These are phyloP conservation scores for Sterrhoptilus dennistouni DNA, from an alignment of 2,113 vertebrate genomes.

Conservation along the genomic window DNA sequence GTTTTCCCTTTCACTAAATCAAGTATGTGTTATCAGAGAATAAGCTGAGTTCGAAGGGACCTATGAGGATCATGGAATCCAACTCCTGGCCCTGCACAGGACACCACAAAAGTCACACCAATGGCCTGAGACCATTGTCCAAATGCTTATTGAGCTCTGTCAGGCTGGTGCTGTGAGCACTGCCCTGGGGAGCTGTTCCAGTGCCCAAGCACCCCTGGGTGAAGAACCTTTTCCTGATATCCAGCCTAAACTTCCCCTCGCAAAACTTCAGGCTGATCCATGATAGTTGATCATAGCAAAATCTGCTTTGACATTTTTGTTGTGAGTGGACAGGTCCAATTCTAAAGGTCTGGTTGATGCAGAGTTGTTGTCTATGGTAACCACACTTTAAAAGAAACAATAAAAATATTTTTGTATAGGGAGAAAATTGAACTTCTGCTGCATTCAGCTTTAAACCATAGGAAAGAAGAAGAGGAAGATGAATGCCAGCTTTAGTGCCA, in stretches of 20 bases:
- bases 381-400: neutral
- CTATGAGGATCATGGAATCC: neutral
- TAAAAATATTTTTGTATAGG: neutral
- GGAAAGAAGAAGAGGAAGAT: neutral
- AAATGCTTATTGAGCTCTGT: neutral
- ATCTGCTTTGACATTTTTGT: neutral
- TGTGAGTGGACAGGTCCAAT: neutral
- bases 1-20: neutral
- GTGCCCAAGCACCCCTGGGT: too few relatives aligned
- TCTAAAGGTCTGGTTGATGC: neutral
- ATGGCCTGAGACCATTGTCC: neutral
- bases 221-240: neutral
- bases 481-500: neutral
- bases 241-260: neutral
- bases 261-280: neutral
- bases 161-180: neutral
- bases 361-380: neutral
- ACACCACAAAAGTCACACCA: neutral
- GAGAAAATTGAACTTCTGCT: neutral
- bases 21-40: neutral
- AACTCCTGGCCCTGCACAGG: neutral
- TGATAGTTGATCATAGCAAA: neutral
- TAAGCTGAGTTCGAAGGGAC: neutral
- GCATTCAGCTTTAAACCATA: neutral
- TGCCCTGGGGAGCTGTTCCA: neutral